phyloP scores from a whole-genome alignment of 2,797 vertebrate genomes.

The Notolepis coatsorum region DNA sequence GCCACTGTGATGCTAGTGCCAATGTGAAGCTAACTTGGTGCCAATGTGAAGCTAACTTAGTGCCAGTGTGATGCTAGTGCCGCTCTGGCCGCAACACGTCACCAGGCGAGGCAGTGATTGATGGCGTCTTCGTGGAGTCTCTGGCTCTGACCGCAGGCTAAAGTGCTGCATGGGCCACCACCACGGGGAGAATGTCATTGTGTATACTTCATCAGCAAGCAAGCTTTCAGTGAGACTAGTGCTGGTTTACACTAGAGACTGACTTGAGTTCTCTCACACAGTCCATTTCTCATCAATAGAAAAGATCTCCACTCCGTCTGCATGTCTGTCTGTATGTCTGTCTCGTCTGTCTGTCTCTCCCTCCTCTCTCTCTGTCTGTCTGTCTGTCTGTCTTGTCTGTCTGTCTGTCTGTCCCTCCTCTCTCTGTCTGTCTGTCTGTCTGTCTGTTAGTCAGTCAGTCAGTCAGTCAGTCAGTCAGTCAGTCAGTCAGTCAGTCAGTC shows the following conservation, averaged over 20 bases:
- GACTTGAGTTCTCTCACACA: too few relatives aligned
- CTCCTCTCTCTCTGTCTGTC: slow-evolving; percentile 30
- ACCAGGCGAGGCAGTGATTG: slow-evolving; percentile 29
- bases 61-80: too few relatives aligned
- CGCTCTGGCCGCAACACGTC: slow-evolving; percentile 39
- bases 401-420: slow-evolving; percentile 4
- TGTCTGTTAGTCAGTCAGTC: slow-evolving; percentile 14
- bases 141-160: not conserved
- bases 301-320: not conserved
- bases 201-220: not conserved
- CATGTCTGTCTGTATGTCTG: slow-evolving; percentile 17
- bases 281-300: slow-evolving; percentile 31
- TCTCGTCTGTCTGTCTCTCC: slow-evolving; percentile 11
- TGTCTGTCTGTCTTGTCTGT: not conserved
- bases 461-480: slow-evolving; percentile 24
- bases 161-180: slow-evolving; percentile 16
- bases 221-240: slow-evolving; percentile 9
- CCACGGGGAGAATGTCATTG: slow-evolving; percentile 8
- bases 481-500: not conserved
- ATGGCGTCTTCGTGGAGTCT: slow-evolving; percentile 31
- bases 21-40: too few relatives aligned
- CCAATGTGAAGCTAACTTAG: too few relatives aligned
- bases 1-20: too few relatives aligned
- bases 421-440: slow-evolving; percentile 30
- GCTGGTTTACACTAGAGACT: slow-evolving; percentile 21